phyloP scores from a whole-genome alignment of 2,888 invertebrate genomes.

The Caenorhabditis zanzibari region DNA sequence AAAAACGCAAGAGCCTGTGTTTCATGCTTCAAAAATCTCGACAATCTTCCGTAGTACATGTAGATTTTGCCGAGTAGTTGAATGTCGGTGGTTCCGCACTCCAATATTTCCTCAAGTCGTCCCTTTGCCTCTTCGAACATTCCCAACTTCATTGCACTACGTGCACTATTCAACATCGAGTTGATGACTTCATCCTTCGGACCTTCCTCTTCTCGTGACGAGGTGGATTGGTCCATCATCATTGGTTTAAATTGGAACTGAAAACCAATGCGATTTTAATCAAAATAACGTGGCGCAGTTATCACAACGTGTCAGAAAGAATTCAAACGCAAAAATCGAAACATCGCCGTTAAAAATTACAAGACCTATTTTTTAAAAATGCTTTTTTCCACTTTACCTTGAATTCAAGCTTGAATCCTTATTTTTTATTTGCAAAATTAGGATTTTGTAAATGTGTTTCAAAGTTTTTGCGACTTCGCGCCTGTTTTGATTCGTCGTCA shows the following conservation, averaged over 20 bases:
- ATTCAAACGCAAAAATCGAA: no score
- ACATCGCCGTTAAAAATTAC: no score
- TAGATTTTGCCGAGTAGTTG: conserved; percentile 44
- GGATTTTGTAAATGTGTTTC: background rate
- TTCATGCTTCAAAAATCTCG: conserved; percentile 24
- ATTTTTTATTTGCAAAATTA: no score
- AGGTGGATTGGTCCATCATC: conserved; percentile 43
- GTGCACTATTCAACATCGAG: conserved; percentile 25
- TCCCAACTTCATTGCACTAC: conserved; percentile 26
- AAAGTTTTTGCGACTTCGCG: conserved; percentile 25
- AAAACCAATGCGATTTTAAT: background rate
- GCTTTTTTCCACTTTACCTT: no score
- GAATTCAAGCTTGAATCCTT: no score
- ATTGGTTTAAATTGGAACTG: background rate
- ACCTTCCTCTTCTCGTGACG: conserved; percentile 35
- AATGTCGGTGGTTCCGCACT: conserved; percentile 37
- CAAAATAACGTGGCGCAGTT: background rate
- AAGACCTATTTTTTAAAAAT: no score
- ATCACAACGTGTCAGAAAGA: background rate
- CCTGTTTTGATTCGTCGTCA: conserved; percentile 33
- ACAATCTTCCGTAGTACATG: conserved; percentile 51
- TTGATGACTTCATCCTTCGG: conserved; percentile 33
- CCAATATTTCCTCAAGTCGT: conserved; percentile 37
- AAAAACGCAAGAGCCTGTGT: conserved; percentile 31
- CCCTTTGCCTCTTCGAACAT: conserved; percentile 25